phyloP scores from a whole-genome alignment of 2,113 vertebrate genomes.

The Corydoras sp. region DNA sequence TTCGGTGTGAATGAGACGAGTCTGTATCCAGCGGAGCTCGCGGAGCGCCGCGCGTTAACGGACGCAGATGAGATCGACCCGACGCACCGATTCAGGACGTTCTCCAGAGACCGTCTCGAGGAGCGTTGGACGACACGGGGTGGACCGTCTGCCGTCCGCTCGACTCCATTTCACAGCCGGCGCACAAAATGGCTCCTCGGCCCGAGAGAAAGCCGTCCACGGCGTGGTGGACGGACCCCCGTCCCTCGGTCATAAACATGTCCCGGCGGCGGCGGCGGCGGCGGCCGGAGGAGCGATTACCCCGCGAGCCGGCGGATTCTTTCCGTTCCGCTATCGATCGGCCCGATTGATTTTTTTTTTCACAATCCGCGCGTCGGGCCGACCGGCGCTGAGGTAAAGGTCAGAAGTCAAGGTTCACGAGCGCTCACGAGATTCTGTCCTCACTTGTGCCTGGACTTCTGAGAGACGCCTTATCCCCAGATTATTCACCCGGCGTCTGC shows the following conservation, averaged over 20 bases:
- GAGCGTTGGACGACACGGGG: too few relatives aligned
- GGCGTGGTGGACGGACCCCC: slow-evolving; percentile 28
- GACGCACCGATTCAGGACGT: too few relatives aligned
- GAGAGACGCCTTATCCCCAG: slow-evolving; percentile 73
- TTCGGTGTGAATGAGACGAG: too few relatives aligned
- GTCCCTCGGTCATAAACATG: slow-evolving; percentile 25
- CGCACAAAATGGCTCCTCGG: slow-evolving; percentile 40
- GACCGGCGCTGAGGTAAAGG: slow-evolving; percentile 65
- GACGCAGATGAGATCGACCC: too few relatives aligned
- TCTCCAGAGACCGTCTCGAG: too few relatives aligned
- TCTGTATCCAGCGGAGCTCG: too few relatives aligned
- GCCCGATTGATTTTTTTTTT: slow-evolving; percentile 78
- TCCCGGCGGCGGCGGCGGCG: slow-evolving; percentile 59
- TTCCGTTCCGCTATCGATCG: slow-evolving; percentile 72
- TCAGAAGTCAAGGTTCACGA: slow-evolving; percentile 80
- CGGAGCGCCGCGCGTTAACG: too few relatives aligned
- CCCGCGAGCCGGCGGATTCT: slow-evolving; percentile 81
- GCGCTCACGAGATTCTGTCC: slow-evolving; percentile 70
- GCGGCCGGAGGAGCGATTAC: slow-evolving; percentile 77
- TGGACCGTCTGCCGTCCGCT: too few relatives aligned
- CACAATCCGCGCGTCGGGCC: slow-evolving; percentile 81
- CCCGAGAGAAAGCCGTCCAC: slow-evolving; percentile 25
- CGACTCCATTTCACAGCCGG: slow-evolving; percentile 32
- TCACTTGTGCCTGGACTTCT: slow-evolving; percentile 54
- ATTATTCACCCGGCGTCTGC: slow-evolving; percentile 58